These are phyloP conservation scores for Aphidius ervi DNA, from an alignment of 1,140 invertebrate genomes.

Conservation along the genomic window DNA sequence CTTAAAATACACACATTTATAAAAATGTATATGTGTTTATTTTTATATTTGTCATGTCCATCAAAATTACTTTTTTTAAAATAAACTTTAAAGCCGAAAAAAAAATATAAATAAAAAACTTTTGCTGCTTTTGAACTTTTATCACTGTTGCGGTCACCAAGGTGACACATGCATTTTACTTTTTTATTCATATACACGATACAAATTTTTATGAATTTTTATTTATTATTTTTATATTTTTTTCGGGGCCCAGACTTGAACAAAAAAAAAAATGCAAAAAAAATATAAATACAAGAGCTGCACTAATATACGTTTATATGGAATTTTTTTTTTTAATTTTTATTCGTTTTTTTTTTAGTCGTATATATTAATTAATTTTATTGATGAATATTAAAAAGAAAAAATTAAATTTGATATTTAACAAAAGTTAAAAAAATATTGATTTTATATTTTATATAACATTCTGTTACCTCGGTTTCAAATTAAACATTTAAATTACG, in stretches of 20 bases:
- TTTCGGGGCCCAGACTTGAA: not conserved
- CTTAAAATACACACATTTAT: no score
- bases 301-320: conserved; percentile 1
- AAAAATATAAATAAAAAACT: conserved; percentile 1
- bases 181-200: conserved; percentile 5
- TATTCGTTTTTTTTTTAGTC: not conserved
- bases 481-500: no score
- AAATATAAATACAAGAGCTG: not conserved
- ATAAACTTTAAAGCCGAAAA: not conserved
- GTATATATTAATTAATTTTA: no score
- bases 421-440: no score
- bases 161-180: conserved; percentile 1
- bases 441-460: no score
- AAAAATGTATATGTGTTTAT: no score
- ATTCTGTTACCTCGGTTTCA: no score
- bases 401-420: no score
- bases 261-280: not conserved
- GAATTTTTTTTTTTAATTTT: conserved; percentile 1
- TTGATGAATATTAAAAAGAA: no score
- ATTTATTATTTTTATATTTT: conserved; percentile 1
- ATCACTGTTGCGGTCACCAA: conserved; percentile 21
- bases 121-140: conserved; percentile 33
- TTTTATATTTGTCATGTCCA: no score
- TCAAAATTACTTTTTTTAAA: no score
- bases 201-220: not conserved